A percentile compares a stretch with the other conserved stretches of the same genome.
Evolutionary conservation across 1,140 invertebrate genomes (phyloP).

Genomic region (Halictus rubicundus): DNA sequence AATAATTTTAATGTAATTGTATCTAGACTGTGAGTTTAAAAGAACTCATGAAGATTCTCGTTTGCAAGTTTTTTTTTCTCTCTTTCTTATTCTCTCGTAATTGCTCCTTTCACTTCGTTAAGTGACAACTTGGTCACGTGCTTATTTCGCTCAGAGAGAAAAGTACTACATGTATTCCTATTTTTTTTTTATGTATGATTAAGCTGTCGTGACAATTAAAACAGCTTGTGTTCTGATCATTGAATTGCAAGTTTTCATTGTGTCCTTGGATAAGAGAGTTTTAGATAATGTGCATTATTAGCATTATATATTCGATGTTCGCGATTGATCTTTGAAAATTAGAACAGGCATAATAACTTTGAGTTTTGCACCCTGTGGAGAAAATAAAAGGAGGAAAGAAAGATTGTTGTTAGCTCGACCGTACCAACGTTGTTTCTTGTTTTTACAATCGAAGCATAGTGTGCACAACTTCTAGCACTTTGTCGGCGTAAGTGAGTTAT

Average conservation of each 20-base stretch:
- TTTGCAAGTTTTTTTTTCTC: conserved; percentile 39
- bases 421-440: background rate
- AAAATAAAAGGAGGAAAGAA: conserved; percentile 8
- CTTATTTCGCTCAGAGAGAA: conserved; percentile 28
- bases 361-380: conserved; percentile 12
- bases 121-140: conserved; percentile 29
- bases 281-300: background rate
- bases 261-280: conserved; percentile 23
- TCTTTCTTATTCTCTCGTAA: conserved; percentile 2
- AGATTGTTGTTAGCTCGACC: conserved; percentile 20
- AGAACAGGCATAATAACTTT: background rate
- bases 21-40: conserved; percentile 41
- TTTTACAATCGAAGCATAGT: conserved; percentile 25
- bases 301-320: conserved; percentile 10
- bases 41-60: conserved; percentile 26
- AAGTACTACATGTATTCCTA: conserved; percentile 21
- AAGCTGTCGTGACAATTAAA: conserved; percentile 2
- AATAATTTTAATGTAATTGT: conserved; percentile 59
- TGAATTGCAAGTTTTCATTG: conserved; percentile 14
- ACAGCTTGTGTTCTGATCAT: conserved; percentile 22
- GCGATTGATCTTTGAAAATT: background rate
- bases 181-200: background rate
- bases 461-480: conserved; percentile 40
- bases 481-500: conserved; percentile 28
- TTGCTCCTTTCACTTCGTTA: conserved; percentile 31